These are phyloP conservation scores for Dromococcyx pavoninus DNA, from an alignment of 2,797 vertebrate species.

Conservation along the genomic window DNA sequence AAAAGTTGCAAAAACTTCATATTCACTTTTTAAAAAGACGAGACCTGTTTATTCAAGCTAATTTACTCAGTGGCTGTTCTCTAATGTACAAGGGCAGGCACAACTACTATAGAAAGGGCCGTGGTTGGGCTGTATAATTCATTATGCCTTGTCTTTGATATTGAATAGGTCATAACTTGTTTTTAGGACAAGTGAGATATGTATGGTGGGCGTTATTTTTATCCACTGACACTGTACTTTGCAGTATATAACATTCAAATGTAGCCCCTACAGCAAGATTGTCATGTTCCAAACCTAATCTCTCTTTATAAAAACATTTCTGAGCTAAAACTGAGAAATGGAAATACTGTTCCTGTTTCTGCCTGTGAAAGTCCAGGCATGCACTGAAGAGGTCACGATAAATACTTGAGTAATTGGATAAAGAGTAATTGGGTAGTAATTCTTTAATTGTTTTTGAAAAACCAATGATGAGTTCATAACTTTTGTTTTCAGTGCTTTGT, in stretches of 20 bases:
- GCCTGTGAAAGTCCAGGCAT: neutral
- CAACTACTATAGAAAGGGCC: neutral
- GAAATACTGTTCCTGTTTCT: neutral
- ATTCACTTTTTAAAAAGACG: neutral
- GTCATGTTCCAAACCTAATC: neutral
- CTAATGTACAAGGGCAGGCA: neutral
- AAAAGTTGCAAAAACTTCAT: neutral
- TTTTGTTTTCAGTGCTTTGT: neutral
- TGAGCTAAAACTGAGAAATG: neutral
- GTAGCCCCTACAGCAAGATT: neutral
- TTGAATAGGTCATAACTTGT: neutral
- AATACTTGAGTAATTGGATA: neutral
- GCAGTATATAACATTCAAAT: neutral
- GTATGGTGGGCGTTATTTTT: neutral
- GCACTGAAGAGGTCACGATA: neutral
- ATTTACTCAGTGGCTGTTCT: neutral
- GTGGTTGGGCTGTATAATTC: neutral
- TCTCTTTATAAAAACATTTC: neutral
- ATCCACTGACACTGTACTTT: neutral
- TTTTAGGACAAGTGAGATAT: neutral
- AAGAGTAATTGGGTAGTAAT: neutral
- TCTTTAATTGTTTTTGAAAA: neutral
- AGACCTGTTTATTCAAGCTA: neutral
- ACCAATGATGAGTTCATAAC: accelerated
- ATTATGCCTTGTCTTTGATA: neutral